A percentile compares a stretch with the other conserved stretches of the same genome.
These are phyloP conservation scores for Bombus confusus DNA, from an alignment of 1,140 invertebrate species.

Conservation along the genomic window DNA sequence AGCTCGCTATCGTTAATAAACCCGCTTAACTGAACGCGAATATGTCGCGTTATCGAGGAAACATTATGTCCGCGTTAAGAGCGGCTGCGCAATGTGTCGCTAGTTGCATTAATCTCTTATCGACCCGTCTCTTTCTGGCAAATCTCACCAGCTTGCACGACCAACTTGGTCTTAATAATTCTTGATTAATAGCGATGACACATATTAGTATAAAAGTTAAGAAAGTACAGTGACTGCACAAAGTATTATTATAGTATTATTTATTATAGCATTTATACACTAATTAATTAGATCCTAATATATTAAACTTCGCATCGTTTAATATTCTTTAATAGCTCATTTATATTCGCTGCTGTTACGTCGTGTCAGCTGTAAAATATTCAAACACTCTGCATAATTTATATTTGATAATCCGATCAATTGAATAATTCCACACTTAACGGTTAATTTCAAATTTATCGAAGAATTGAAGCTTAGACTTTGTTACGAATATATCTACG, in stretches of 20 bases:
- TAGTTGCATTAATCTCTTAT: conserved; percentile 47
- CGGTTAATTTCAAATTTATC: neutral
- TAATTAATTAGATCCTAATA: too few species aligned
- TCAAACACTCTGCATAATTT: accelerated
- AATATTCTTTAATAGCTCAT: too few species aligned
- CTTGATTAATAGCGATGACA: too few species aligned
- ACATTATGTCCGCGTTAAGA: conserved; percentile 58
- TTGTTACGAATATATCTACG: neutral
- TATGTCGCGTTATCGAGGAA: conserved; percentile 69
- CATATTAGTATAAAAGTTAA: too few species aligned
- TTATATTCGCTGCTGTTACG: too few species aligned
- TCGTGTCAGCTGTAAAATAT: neutral
- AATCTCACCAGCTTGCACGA: too few species aligned
- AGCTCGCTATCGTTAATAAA: conserved; percentile 77
- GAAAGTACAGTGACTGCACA: accelerated
- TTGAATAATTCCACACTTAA: neutral
- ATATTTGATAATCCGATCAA: neutral
- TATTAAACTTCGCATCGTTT: too few species aligned
- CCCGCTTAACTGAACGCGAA: conserved; percentile 77
- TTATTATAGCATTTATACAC: too few species aligned
- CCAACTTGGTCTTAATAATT: too few species aligned
- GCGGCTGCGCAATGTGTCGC: conserved; percentile 12
- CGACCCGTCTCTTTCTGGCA: neutral
- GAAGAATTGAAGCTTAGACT: neutral
- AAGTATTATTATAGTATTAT: too few species aligned